These are phyloP conservation scores for Zaprionus kolodkinae DNA, from an alignment of 1,140 invertebrate genomes.

Conservation along the genomic window DNA sequence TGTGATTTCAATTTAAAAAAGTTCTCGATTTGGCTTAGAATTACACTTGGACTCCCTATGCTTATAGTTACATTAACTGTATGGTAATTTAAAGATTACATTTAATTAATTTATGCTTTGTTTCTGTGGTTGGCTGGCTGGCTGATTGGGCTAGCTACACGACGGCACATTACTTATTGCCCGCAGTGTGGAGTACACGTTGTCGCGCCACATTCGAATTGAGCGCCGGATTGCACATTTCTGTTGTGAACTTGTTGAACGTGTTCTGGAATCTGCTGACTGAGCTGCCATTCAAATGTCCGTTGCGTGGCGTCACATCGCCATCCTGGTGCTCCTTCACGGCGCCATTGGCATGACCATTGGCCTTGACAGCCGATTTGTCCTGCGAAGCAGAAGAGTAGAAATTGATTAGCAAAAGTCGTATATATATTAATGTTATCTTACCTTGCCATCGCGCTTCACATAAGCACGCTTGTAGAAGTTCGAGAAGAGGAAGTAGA, in stretches of 20 bases:
- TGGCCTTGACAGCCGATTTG: slow-evolving; percentile 69
- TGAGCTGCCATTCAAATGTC: slow-evolving; percentile 40
- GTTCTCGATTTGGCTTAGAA: slow-evolving; percentile 70
- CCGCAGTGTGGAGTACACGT: slow-evolving; percentile 61
- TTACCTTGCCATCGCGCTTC: slow-evolving; percentile 80
- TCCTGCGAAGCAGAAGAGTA: slow-evolving; percentile 32
- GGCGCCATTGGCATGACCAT: slow-evolving; percentile 71
- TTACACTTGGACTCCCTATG: slow-evolving; percentile 75
- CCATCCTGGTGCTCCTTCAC: slow-evolving; percentile 62
- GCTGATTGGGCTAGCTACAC: slow-evolving; percentile 53
- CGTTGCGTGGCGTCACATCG: slow-evolving; percentile 47
- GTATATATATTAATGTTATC: neutral
- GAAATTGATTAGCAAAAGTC: neutral
- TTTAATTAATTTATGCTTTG: slow-evolving; percentile 78
- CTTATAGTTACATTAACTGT: slow-evolving; percentile 73
- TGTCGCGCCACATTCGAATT: slow-evolving; percentile 73
- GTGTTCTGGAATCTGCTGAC: slow-evolving; percentile 64
- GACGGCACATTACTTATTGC: slow-evolving; percentile 61
- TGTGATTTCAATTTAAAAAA: slow-evolving; percentile 31
- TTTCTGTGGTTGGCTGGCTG: slow-evolving; percentile 62
- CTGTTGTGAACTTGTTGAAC: slow-evolving; percentile 70
- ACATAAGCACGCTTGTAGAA: slow-evolving; percentile 90
- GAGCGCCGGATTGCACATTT: slow-evolving; percentile 73
- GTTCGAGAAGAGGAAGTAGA: slow-evolving; percentile 91
- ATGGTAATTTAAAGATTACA: slow-evolving; percentile 68